Base-by-base conservation (phyloP, 2,797 vertebrate species). In the Pangasius larnaudii region DNA sequence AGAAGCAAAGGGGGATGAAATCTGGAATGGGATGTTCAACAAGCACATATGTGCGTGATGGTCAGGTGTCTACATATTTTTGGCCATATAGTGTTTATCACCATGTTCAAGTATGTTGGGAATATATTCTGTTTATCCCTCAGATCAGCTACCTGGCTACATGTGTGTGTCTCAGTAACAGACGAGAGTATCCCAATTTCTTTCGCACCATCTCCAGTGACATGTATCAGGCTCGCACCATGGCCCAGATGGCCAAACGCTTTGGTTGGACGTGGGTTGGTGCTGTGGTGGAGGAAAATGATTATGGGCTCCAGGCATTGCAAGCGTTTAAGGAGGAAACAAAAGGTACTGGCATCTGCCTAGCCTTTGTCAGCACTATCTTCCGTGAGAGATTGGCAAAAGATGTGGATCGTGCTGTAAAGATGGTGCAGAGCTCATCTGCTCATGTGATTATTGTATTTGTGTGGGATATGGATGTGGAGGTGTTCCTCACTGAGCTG, bases 241-340 rank as follows among this genome's bases (percentile, higher is more conserved):
- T 97, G 77, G 96, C 95, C 7, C 94, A 93, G 49, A 92, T 96
- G 27, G 94, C 93, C 4, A 93, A 93, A 27, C 92, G 87, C 16
- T 96, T 95, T 10, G 94, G 94, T 0, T 96, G 96, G 96, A 95
- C 94, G 5, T 96, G 95, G 93, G 91, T 94, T 39, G 94, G 93
- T 67, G 95, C 95, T 6, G 93, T 96, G 39, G 92, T 95, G 33
- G 92, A 84, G 13, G 93, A 96, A 87, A 95, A 94, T 6, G 93
- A 96, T 86, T 96, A 96, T 61, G 96, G 96, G 0, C 92, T 84
- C 1, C 67, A 91, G 69, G 94, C 94, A 51, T 46, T 96, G 18
- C 95, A 95, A 93, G 93, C 93, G 2, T 95, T 96, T 92, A 87
- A 93, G 84, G 93, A 96, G 81, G 94, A 94, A 85, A 93, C 93